These are phyloP conservation scores for Lepidurus couesii DNA, from an alignment of 1,140 invertebrate species.

Conservation along the genomic window DNA sequence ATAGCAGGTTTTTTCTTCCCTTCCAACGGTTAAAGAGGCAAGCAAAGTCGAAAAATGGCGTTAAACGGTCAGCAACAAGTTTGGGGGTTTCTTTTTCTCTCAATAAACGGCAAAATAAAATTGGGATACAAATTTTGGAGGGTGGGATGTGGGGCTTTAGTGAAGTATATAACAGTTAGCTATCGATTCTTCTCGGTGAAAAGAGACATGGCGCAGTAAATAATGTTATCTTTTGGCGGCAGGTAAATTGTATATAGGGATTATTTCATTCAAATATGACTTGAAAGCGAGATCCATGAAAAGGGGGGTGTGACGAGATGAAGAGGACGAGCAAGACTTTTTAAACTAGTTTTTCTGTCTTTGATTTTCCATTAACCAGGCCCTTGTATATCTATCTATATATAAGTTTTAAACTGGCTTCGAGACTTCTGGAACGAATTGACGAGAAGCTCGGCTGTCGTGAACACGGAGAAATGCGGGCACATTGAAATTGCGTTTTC, in stretches of 20 bases:
- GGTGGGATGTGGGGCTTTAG: background rate
- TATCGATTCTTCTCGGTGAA: background rate
- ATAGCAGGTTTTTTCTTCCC: background rate
- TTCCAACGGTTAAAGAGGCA: background rate
- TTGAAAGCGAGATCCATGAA: constrained; percentile 18
- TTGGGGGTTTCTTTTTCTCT: background rate
- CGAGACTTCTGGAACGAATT: background rate
- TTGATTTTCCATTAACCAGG: no score
- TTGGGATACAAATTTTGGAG: background rate
- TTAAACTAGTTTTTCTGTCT: background rate
- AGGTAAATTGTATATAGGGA: background rate
- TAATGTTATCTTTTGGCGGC: background rate
- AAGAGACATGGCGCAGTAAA: background rate
- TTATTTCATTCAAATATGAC: constrained; percentile 14
- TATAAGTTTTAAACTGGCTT: no score
- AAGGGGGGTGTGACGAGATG: background rate
- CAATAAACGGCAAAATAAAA: background rate
- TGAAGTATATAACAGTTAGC: background rate
- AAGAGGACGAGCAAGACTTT: background rate
- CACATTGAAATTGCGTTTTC: background rate
- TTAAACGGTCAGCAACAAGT: constrained; percentile 18
- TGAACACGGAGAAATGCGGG: background rate
- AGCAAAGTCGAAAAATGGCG: background rate
- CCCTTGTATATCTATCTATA: no score
- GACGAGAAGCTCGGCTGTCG: constrained; percentile 12